Evolutionary conservation across 2,797 vertebrate genomes (phyloP).

Genomic region (Hylomyscus alleni): DNA sequence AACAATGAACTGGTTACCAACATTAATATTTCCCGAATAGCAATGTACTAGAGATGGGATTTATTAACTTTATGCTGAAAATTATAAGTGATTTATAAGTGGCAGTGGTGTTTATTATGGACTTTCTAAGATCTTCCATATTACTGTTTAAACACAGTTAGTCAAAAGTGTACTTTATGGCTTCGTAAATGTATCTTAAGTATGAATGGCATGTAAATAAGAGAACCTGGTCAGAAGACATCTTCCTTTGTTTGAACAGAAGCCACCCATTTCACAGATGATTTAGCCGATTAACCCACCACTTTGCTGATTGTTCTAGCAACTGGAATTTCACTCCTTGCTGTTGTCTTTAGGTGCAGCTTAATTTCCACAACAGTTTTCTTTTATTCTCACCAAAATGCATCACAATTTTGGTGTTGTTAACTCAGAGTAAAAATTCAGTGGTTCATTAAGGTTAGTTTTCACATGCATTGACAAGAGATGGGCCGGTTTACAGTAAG

Average conservation of each 20-base stretch:
- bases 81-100: conserved; percentile 43
- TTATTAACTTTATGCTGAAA: conserved; percentile 48
- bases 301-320: conserved; percentile 88
- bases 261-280: conserved; percentile 91
- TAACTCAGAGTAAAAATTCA: conserved; percentile 89
- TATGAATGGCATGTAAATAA: conserved; percentile 82
- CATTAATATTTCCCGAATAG: conserved; percentile 51
- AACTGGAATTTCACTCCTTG: conserved; percentile 88
- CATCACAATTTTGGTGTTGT: conserved; percentile 90
- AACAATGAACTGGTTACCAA: conserved; percentile 51
- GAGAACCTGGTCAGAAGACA: conserved; percentile 86
- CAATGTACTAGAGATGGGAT: conserved; percentile 19
- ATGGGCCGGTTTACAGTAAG: conserved; percentile 88
- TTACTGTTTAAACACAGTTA: conserved; percentile 50
- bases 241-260: conserved; percentile 89
- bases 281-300: conserved; percentile 91
- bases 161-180: conserved; percentile 57
- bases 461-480: conserved; percentile 88
- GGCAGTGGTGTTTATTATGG: conserved; percentile 32
- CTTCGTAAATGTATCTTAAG: conserved; percentile 79
- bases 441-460: conserved; percentile 89
- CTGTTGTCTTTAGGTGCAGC: conserved; percentile 87
- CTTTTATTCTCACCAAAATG: conserved; percentile 90
- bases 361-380: conserved; percentile 88
- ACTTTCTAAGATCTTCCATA: conserved; percentile 54